These are phyloP conservation scores for Squalus acanthias DNA, from an alignment of 2,797 vertebrate genomes.

Conservation along the genomic window DNA sequence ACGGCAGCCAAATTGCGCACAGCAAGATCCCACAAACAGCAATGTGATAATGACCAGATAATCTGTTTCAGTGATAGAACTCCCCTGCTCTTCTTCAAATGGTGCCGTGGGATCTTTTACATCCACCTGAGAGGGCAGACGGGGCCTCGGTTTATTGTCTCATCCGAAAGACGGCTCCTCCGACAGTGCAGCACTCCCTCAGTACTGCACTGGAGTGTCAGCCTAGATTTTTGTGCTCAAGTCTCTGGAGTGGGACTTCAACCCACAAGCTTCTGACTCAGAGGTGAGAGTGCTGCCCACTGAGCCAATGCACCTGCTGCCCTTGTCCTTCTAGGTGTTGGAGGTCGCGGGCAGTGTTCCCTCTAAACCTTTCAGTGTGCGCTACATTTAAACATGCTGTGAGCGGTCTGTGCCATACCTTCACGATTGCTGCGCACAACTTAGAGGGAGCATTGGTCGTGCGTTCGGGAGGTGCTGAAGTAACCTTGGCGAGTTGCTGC, in stretches of 20 bases:
- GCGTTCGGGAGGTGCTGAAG: background rate
- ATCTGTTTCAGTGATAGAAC: background rate
- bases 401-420: too few relatives aligned
- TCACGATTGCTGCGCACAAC: too few relatives aligned
- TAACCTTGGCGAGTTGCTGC: background rate
- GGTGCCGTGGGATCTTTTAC: too few relatives aligned
- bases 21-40: background rate
- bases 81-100: background rate
- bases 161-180: background rate
- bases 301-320: background rate
- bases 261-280: too few relatives aligned
- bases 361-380: too few relatives aligned
- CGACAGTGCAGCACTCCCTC: background rate
- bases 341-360: background rate
- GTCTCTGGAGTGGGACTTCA: background rate
- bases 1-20: background rate
- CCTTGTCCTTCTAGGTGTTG: background rate
- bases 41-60: background rate
- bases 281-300: background rate
- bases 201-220: background rate
- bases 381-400: too few relatives aligned
- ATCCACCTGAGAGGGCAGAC: background rate
- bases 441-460: too few relatives aligned
- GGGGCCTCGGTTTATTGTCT: background rate
- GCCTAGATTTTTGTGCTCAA: background rate